Conservation (phyloP, 2,797 vertebrate genomes). For the Aldrovandia affinis region DNA sequence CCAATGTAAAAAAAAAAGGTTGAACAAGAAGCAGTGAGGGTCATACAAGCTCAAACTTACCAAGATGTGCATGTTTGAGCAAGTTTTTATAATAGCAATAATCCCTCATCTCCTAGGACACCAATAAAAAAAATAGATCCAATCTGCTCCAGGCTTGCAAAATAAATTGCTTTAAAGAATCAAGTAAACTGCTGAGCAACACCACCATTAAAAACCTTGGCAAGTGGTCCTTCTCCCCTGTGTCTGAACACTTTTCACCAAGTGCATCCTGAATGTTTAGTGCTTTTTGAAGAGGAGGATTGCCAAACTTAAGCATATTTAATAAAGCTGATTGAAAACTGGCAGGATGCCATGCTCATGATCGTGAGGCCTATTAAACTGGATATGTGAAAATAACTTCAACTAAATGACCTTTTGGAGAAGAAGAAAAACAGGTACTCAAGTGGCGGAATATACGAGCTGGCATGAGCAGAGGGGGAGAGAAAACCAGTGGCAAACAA, state of each 20-base stretch:
- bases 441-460: background rate
- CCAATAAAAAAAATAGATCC: constrained; percentile 8
- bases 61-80: background rate
- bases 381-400: background rate
- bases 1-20: background rate
- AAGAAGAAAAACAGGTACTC: background rate
- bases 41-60: background rate
- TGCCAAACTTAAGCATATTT: background rate
- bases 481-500: too few species aligned
- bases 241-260: background rate
- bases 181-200: background rate
- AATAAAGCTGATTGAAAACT: constrained; percentile 15
- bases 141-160: background rate
- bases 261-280: background rate
- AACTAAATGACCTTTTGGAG: background rate
- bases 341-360: background rate
- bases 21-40: background rate
- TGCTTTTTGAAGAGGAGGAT: background rate
- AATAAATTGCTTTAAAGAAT: constrained; percentile 15
- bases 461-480: background rate
- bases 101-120: background rate
- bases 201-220: background rate
- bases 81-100: background rate
- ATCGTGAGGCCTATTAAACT: background rate
- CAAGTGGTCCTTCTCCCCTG: too few species aligned